Conservation (phyloP, 2,888 invertebrate species). For the Troides oblongomaculatus region DNA sequence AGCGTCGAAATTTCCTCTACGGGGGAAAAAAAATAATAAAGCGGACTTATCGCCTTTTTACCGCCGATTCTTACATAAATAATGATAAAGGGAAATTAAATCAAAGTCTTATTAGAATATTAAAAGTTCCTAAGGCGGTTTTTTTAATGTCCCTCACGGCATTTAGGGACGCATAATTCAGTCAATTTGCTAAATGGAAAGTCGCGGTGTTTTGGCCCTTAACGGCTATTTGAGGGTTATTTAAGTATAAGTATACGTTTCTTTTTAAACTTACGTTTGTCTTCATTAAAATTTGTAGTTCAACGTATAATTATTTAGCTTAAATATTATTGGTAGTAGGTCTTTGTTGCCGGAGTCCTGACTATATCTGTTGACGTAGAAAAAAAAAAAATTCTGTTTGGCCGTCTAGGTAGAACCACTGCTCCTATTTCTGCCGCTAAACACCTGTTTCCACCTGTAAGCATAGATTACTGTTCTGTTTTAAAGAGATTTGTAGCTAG, state of each 20-base stretch:
- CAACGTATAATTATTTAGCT: background rate
- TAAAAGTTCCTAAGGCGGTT: constrained; percentile 71
- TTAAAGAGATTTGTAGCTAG: no score
- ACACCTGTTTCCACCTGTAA: no score
- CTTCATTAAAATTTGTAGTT: constrained; percentile 39
- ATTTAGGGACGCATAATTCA: constrained; percentile 75
- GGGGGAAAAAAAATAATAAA: constrained; percentile 59
- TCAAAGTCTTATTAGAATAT: constrained; percentile 79
- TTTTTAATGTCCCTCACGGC: constrained; percentile 74
- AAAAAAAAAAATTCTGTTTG: no score
- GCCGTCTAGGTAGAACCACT: no score
- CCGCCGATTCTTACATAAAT: constrained; percentile 75
- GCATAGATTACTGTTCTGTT: no score
- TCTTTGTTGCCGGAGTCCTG: no score
- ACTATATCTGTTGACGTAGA: no score
- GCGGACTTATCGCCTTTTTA: constrained; percentile 72
- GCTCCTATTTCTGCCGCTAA: no score
- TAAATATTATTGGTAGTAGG: no score
- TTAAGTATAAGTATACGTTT: constrained; percentile 36
- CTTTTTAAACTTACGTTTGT: constrained; percentile 49
- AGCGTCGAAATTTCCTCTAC: constrained; percentile 44
- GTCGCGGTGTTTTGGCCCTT: constrained; percentile 50
- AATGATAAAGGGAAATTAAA: constrained; percentile 80
- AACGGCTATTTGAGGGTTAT: constrained; percentile 56
- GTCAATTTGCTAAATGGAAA: constrained; percentile 76